A percentile compares a stretch with the other conserved stretches of the same genome.
These are phyloP conservation scores for Himalopsyche phryganea DNA, from an alignment of 1,140 invertebrate genomes.

Conservation along the genomic window DNA sequence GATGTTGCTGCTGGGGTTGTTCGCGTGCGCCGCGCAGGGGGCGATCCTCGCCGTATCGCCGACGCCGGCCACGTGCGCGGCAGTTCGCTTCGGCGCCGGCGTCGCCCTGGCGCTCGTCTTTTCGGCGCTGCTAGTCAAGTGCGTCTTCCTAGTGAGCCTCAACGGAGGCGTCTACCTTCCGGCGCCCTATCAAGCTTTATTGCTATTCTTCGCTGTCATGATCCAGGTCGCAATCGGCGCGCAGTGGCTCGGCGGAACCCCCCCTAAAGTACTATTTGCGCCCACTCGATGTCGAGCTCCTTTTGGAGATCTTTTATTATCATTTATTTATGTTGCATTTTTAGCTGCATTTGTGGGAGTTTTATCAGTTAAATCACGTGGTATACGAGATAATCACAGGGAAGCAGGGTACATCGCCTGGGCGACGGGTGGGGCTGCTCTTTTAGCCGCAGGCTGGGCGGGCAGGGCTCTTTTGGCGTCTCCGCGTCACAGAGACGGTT, in stretches of 20 bases:
- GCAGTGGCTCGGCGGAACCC: constrained; percentile 78
- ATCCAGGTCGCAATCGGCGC: constrained; percentile 86
- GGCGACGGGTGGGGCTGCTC: constrained; percentile 76
- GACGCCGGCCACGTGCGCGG: constrained; percentile 75
- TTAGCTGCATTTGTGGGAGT: constrained; percentile 80
- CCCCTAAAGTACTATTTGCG: constrained; percentile 53
- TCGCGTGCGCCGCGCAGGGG: constrained; percentile 75
- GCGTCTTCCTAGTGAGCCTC: constrained; percentile 87
- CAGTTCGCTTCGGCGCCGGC: constrained; percentile 80
- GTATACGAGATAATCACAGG: constrained; percentile 89
- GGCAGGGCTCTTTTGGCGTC: constrained; percentile 69
- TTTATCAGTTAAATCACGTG: constrained; percentile 77
- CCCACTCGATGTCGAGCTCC: constrained; percentile 61
- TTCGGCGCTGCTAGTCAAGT: constrained; percentile 88
- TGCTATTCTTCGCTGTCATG: constrained; percentile 84
- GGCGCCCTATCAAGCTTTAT: constrained; percentile 83
- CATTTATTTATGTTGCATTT: constrained; percentile 78
- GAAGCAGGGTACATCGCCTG: constrained; percentile 86
- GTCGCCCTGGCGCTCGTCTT: constrained; percentile 87
- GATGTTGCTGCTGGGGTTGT: constrained; percentile 82
- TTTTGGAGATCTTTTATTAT: constrained; percentile 69
- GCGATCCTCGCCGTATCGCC: constrained; percentile 78
- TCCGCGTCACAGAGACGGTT: constrained; percentile 77
- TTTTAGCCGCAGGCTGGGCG: constrained; percentile 84
- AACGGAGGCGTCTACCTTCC: constrained; percentile 91